These are phyloP conservation scores for Drosophila birchii DNA, from an alignment of 2,888 invertebrate genomes.

Conservation along the genomic window DNA sequence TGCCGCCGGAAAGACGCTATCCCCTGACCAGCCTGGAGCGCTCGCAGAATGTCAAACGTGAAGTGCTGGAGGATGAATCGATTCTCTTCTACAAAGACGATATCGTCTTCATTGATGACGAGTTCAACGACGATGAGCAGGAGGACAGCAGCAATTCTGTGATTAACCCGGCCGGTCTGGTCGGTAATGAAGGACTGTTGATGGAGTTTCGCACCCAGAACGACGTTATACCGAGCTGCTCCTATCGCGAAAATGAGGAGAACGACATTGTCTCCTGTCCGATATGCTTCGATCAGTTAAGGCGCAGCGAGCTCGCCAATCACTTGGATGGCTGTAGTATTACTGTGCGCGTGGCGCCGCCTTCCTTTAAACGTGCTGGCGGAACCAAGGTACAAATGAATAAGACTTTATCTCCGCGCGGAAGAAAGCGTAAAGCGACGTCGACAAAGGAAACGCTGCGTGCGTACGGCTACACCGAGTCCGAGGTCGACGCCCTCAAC, in stretches of 20 bases:
- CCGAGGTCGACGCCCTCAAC: conserved; percentile 58
- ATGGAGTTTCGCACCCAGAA: conserved; percentile 82
- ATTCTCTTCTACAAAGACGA: conserved; percentile 63
- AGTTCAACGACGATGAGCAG: conserved; percentile 65
- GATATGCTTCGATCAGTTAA: conserved; percentile 82
- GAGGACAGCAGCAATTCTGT: conserved; percentile 35
- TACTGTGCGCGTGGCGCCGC: conserved; percentile 65
- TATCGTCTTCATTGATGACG: conserved; percentile 82
- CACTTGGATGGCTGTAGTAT: conserved; percentile 84
- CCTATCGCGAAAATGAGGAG: conserved; percentile 55
- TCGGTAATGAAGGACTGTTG: conserved; percentile 81
- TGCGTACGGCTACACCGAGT: conserved; percentile 70
- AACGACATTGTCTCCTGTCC: conserved; percentile 84
- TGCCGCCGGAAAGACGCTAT: background rate
- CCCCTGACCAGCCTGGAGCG: conserved; percentile 68
- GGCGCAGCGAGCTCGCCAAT: conserved; percentile 74
- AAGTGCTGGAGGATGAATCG: conserved; percentile 80
- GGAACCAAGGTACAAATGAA: background rate
- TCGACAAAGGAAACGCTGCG: conserved; percentile 53
- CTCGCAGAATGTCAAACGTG: conserved; percentile 80
- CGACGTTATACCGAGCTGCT: conserved; percentile 71
- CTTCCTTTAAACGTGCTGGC: conserved; percentile 44
- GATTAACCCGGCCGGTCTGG: conserved; percentile 80
- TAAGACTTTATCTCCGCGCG: background rate
- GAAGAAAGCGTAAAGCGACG: background rate